Conservation (phyloP, 2,888 invertebrate species). For the Byasa hedistus region DNA sequence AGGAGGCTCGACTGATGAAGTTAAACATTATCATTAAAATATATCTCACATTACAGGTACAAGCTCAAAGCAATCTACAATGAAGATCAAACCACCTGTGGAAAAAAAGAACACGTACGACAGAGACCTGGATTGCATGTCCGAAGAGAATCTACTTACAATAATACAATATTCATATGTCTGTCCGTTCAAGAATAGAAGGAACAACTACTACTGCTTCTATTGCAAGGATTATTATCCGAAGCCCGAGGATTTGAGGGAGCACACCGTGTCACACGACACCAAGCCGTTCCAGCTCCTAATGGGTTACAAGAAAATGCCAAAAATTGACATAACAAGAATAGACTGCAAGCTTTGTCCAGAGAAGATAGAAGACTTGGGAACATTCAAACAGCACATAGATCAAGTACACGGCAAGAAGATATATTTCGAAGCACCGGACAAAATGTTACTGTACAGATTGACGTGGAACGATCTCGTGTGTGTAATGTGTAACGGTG, state of each 20-base stretch:
- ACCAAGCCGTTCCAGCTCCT: constrained; percentile 68
- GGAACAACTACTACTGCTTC: constrained; percentile 72
- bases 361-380: constrained; percentile 61
- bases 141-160: constrained; percentile 67
- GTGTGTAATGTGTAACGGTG: constrained; percentile 69
- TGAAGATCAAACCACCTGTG: constrained; percentile 48
- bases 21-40: constrained; percentile 4
- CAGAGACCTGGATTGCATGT: constrained; percentile 69
- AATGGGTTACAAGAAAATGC: constrained; percentile 72
- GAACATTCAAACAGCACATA: constrained; percentile 63
- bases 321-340: constrained; percentile 67
- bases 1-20: too few species aligned
- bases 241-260: constrained; percentile 66
- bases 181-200: constrained; percentile 67
- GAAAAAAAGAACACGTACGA: constrained; percentile 67
- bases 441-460: constrained; percentile 62
- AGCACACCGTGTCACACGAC: constrained; percentile 66
- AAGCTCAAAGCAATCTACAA: constrained; percentile 35
- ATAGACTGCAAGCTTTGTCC: constrained; percentile 65
- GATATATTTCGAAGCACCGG: constrained; percentile 69
- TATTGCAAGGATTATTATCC: constrained; percentile 73
- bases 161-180: constrained; percentile 71
- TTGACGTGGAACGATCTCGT: constrained; percentile 69
- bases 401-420: constrained; percentile 65
- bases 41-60: constrained; percentile 15